Conservation (phyloP, 2,797 vertebrate genomes). For the Ceryle rudis region DNA sequence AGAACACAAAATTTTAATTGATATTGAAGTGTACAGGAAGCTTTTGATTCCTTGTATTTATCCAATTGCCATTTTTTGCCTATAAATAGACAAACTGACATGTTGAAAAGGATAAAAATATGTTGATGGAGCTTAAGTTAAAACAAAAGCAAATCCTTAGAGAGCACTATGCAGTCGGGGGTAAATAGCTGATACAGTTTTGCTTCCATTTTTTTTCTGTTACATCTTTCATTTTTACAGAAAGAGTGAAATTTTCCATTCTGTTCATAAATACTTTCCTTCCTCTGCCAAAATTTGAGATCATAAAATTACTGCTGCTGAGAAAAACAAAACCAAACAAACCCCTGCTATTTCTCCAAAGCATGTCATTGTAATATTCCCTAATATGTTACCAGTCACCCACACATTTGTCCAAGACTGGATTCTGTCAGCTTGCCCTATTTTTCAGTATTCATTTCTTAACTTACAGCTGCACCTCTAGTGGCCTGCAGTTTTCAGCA, state of each 20-base stretch:
- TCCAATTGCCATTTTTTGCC: background rate
- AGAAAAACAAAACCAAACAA: background rate
- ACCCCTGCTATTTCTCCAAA: background rate
- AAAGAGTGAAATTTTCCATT: slow-evolving; percentile 8
- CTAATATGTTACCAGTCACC: slow-evolving; percentile 6
- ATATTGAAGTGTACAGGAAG: background rate
- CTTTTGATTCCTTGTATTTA: background rate
- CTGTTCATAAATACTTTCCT: background rate
- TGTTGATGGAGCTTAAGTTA: background rate
- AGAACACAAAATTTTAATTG: background rate
- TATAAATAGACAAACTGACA: background rate
- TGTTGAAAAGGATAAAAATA: background rate
- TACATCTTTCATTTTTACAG: background rate
- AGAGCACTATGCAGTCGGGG: background rate
- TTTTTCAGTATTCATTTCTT: slow-evolving; percentile 30
- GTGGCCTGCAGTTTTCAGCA: background rate
- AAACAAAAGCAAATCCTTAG: background rate
- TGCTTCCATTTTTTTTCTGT: background rate
- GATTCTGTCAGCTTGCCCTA: background rate
- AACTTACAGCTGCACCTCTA: background rate
- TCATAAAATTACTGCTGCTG: background rate
- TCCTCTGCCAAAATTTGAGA: background rate
- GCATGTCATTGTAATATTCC: background rate
- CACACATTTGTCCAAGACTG: background rate
- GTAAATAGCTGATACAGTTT: background rate